Evolutionary conservation across 2,888 invertebrate species (phyloP).

Genomic region (Phalangium opilio): DNA sequence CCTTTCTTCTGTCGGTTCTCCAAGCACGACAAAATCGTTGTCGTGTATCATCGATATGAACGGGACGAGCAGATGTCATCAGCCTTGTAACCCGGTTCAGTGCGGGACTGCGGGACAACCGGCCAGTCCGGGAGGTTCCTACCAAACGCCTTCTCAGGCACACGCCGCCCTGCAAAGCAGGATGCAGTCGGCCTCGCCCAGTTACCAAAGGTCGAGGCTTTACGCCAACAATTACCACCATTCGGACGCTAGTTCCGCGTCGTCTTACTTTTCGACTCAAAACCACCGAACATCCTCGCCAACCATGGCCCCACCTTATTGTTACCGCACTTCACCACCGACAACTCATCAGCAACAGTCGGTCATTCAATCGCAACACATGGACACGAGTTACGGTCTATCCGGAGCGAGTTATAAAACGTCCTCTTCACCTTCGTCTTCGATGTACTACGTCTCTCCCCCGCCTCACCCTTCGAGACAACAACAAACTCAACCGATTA

Average conservation of each 20-base stretch:
- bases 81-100: background rate
- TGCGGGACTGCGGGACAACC: background rate
- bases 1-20: background rate
- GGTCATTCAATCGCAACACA: background rate
- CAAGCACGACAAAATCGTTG: background rate
- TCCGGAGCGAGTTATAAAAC: background rate
- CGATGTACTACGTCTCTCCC: background rate
- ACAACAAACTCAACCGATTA: background rate
- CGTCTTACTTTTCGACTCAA: background rate
- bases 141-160: background rate
- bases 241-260: background rate
- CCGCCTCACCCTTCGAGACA: background rate
- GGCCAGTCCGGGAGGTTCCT: background rate
- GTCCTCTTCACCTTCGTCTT: background rate
- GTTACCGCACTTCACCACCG: conserved; percentile 16
- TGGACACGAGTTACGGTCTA: background rate
- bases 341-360: conserved; percentile 9
- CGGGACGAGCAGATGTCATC: background rate
- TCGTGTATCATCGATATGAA: background rate
- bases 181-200: background rate
- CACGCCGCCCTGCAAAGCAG: background rate
- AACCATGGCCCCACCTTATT: conserved; percentile 10
- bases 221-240: background rate
- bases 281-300: conserved; percentile 14
- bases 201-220: background rate